Conservation (phyloP, 2,797 vertebrate species). For the Otus scops region DNA sequence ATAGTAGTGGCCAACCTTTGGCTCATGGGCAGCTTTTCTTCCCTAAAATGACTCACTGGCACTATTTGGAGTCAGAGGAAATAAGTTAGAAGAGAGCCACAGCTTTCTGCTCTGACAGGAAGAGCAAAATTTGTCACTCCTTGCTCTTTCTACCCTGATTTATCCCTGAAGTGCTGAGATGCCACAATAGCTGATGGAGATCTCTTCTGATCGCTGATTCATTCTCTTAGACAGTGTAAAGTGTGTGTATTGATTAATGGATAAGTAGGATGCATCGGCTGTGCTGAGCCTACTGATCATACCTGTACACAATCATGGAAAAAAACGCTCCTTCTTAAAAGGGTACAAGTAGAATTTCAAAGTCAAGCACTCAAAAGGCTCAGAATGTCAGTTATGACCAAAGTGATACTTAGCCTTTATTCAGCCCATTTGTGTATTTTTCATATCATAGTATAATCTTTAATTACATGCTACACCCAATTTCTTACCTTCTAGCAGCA, state of each 20-base stretch:
- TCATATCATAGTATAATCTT: not conserved
- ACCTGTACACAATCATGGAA: not conserved
- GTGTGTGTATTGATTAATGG: not conserved
- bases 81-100: not conserved
- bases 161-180: not conserved
- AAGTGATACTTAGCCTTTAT: not conserved
- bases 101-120: not conserved
- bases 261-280: not conserved
- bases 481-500: not conserved
- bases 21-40: not conserved
- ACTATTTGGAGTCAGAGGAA: not conserved
- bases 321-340: not conserved
- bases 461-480: not conserved
- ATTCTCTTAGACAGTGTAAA: not conserved
- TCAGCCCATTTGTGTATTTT: not conserved
- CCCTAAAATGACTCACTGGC: not conserved
- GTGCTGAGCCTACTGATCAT: not conserved
- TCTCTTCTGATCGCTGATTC: not conserved
- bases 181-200: not conserved
- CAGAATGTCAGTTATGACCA: not conserved
- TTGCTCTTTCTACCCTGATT: not conserved
- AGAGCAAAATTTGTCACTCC: not conserved
- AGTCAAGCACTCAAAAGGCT: not conserved
- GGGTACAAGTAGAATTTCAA: not conserved
- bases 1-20: not conserved